phyloP scores from a whole-genome alignment of 2,113 vertebrate species.

The Daboia siamensis region DNA sequence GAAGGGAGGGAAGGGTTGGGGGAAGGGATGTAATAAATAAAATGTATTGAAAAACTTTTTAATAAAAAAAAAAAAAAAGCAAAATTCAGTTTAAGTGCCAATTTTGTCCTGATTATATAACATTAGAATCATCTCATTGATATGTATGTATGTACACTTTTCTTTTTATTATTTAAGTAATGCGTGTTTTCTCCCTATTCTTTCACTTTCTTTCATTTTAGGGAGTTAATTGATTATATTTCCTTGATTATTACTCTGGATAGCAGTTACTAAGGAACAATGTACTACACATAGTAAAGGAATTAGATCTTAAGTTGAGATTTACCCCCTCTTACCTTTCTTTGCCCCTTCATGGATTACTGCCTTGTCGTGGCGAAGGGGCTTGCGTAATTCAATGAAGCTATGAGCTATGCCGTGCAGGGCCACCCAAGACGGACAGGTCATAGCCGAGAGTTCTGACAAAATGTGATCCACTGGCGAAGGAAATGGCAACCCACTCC shows the following conservation, averaged over 20 bases:
- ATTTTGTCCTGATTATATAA: background rate
- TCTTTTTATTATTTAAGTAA: background rate
- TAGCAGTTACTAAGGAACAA: background rate
- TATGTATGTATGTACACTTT: background rate
- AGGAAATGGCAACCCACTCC: too few species aligned
- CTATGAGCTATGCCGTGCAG: too few species aligned
- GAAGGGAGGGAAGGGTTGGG: too few species aligned
- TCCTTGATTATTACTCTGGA: background rate
- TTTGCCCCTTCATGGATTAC: too few species aligned
- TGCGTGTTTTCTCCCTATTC: background rate
- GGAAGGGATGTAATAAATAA: too few species aligned
- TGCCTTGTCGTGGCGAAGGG: too few species aligned
- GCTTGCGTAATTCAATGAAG: too few species aligned
- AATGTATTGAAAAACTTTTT: too few species aligned
- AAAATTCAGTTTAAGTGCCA: background rate
- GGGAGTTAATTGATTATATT: background rate
- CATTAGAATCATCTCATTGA: background rate
- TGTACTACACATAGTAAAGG: background rate
- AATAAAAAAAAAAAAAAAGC: too few species aligned
- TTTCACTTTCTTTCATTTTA: background rate
- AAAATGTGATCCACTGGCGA: too few species aligned
- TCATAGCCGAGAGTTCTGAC: too few species aligned
- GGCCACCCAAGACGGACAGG: too few species aligned
- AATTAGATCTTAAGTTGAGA: background rate
- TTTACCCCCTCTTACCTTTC: background rate